Evolutionary conservation across 2,797 vertebrate species (phyloP).

Genomic region (Oryzias dopingdopingensis): DNA sequence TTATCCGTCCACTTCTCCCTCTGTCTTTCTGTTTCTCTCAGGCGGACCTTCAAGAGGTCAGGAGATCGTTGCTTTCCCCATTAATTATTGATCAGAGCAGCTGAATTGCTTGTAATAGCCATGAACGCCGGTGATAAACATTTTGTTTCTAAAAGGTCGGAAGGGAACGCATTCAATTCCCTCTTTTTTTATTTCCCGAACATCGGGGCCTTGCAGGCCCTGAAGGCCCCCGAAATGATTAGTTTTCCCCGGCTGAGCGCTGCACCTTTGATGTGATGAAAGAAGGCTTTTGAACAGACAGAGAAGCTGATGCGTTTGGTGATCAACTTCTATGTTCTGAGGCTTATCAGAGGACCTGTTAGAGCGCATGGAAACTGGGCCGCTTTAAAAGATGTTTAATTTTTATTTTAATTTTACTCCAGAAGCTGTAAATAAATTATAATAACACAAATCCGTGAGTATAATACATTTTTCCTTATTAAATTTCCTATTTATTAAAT

Average conservation of each 20-base stretch:
- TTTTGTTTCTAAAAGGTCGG: conserved; percentile 68
- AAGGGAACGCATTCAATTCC: conserved; percentile 33
- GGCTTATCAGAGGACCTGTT: conserved; percentile 21
- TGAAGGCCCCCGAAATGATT: conserved; percentile 45
- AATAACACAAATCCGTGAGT: no score
- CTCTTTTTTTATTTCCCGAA: not conserved
- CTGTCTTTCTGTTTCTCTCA: conserved; percentile 67
- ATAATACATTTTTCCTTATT: no score
- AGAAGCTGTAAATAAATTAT: no score
- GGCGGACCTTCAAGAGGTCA: conserved; percentile 90
- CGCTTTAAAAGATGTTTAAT: not conserved
- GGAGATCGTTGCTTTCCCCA: conserved; percentile 81
- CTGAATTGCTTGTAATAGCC: conserved; percentile 86
- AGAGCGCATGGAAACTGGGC: not conserved
- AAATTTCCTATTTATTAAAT: no score
- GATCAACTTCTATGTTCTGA: conserved; percentile 18
- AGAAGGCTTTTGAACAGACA: conserved; percentile 17
- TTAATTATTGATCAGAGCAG: conserved; percentile 96
- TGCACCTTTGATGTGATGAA: conserved; percentile 52
- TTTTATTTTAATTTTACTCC: no score
- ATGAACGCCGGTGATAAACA: conserved; percentile 76
- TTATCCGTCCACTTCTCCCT: conserved; percentile 80
- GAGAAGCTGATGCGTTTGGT: conserved; percentile 26
- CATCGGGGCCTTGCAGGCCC: conserved; percentile 44
- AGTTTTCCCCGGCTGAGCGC: conserved; percentile 16